Percentiles rank a stretch among this genome's conserved stretches.
These are phyloP conservation scores for Mythimna albipuncta DNA, from an alignment of 2,888 invertebrate genomes.

Conservation along the genomic window DNA sequence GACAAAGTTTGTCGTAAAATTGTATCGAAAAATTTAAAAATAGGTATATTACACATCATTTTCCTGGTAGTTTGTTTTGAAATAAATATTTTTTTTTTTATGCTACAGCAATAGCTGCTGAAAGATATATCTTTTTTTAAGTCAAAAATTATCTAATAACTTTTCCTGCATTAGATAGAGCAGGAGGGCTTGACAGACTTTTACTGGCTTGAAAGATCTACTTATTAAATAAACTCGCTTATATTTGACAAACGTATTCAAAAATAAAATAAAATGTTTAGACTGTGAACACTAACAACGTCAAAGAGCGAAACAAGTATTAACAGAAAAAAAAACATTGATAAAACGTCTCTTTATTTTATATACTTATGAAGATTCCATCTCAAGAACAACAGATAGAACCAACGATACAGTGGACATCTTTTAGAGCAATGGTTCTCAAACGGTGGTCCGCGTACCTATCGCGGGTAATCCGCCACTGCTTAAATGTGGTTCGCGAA, in stretches of 20 bases:
- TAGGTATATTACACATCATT: background rate
- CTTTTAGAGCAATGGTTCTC: constrained; percentile 5
- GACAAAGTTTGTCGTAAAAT: constrained; percentile 17
- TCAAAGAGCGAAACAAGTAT: background rate
- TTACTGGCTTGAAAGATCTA: background rate
- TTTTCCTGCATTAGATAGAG: too few species aligned
- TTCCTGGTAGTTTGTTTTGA: constrained; percentile 3
- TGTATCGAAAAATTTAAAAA: background rate
- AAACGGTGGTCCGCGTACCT: too few species aligned
- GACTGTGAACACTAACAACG: background rate
- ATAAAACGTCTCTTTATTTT: background rate
- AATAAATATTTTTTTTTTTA: background rate
- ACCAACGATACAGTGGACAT: constrained; percentile 15
- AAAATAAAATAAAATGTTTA: background rate
- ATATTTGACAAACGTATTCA: background rate
- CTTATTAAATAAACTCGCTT: background rate
- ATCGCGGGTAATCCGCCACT: too few species aligned
- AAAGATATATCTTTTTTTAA: background rate
- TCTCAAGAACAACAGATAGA: constrained; percentile 36
- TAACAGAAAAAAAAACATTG: background rate
- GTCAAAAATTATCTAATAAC: too few species aligned
- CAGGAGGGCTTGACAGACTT: too few species aligned
- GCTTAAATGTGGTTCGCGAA: too few species aligned
- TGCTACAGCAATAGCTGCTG: background rate
- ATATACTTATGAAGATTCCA: constrained; percentile 36